Evolutionary conservation across 92 coral and sea anemone genomes (phyloP).

Genomic region (Heteractis magnifica): DNA sequence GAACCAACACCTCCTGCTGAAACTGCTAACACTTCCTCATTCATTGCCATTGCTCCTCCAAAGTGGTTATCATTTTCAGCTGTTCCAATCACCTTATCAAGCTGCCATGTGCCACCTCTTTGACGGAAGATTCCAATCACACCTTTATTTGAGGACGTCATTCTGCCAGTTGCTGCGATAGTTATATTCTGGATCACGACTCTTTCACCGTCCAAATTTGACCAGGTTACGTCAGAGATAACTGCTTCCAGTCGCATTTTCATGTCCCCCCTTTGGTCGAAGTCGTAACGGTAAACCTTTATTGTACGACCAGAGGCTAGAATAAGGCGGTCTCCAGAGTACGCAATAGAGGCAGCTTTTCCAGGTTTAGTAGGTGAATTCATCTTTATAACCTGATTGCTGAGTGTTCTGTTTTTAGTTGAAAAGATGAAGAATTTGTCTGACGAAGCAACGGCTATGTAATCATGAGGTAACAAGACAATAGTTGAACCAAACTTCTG

Average conservation of each 20-base stretch:
- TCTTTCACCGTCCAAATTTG: conserved; percentile 53
- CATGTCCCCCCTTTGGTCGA: conserved; percentile 4
- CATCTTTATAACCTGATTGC: conserved; percentile 15
- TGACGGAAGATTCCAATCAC: conserved; percentile 71
- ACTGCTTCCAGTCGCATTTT: conserved; percentile 9
- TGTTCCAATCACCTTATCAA: conserved; percentile 43
- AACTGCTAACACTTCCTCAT: conserved; percentile 54
- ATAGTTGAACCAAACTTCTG: conserved; percentile 68
- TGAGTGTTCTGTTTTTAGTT: conserved; percentile 15
- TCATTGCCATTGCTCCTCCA: conserved; percentile 62
- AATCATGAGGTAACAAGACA: conserved; percentile 42
- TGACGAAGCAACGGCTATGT: conserved; percentile 50
- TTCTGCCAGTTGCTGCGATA: conserved; percentile 63
- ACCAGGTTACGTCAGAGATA: conserved; percentile 55
- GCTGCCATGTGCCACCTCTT: conserved; percentile 48
- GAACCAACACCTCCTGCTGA: conserved; percentile 34
- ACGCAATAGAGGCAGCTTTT: conserved; percentile 20
- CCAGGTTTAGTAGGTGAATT: conserved; percentile 20
- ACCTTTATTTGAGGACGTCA: conserved; percentile 41
- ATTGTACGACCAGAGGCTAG: conserved; percentile 25
- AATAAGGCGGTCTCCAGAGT: conserved; percentile 34
- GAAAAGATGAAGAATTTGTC: conserved; percentile 59
- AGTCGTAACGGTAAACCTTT: conserved; percentile 15
- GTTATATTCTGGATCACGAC: conserved; percentile 46
- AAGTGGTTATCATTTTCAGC: conserved; percentile 41